phyloP scores from a whole-genome alignment of 2,113 vertebrate species.

The Oenanthe oenanthe region DNA sequence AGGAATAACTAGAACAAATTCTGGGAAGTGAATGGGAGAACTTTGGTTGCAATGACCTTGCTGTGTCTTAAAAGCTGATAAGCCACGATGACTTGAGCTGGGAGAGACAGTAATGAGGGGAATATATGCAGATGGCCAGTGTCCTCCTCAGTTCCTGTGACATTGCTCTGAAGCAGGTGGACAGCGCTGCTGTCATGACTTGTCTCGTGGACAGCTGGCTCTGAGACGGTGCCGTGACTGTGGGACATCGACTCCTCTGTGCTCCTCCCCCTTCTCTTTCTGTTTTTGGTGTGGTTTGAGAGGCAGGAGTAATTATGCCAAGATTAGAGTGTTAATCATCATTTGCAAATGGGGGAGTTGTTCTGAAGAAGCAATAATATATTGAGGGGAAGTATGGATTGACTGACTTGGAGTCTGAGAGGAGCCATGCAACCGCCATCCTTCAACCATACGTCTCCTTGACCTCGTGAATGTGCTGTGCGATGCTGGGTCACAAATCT shows the following conservation, averaged over 20 bases:
- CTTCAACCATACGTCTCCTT: background rate
- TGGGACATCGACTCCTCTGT: background rate
- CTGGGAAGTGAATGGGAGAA: background rate
- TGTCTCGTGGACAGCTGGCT: background rate
- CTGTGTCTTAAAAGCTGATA: background rate
- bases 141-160: conserved; percentile 6
- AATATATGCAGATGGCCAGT: background rate
- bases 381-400: background rate
- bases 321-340: conserved; percentile 24
- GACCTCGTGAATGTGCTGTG: background rate
- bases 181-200: background rate
- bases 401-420: background rate
- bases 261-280: background rate
- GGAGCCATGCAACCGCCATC: background rate
- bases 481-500: background rate
- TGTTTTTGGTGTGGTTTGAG: background rate
- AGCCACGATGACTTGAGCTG: background rate
- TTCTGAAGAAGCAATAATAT: background rate
- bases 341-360: conserved; percentile 13
- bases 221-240: background rate
- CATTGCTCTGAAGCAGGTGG: conserved; percentile 13
- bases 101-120: conserved; percentile 16
- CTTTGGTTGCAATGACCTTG: background rate
- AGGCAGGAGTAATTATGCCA: conserved; percentile 3
- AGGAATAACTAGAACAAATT: conserved; percentile 14